These are phyloP conservation scores for Adrianichthys oophorus DNA, from an alignment of 2,797 vertebrate genomes.

Conservation along the genomic window DNA sequence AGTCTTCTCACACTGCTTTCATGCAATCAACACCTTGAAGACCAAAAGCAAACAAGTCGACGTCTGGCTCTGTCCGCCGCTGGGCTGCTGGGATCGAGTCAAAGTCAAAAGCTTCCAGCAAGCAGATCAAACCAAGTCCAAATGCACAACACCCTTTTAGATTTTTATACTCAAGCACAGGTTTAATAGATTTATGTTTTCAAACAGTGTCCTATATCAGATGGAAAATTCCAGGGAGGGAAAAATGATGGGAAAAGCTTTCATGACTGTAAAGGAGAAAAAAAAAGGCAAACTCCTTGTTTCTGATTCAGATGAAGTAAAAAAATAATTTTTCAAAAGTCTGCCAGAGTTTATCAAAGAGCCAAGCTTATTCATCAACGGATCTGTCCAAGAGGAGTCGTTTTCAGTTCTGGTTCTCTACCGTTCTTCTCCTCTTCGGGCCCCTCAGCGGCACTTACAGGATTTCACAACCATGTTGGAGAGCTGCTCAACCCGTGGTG, in stretches of 20 bases:
- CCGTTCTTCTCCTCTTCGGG: constrained; percentile 13
- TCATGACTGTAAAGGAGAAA: constrained; percentile 35
- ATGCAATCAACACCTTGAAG: constrained; percentile 57
- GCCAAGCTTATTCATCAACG: constrained; percentile 33
- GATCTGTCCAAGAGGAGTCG: constrained; percentile 37
- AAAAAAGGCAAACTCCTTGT: constrained; percentile 28
- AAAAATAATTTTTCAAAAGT: constrained; percentile 45
- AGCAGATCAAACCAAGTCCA: constrained; percentile 20
- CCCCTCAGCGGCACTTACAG: constrained; percentile 81
- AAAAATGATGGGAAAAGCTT: constrained; percentile 19
- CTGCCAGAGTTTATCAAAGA: constrained; percentile 32
- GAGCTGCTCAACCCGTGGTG: constrained; percentile 81
- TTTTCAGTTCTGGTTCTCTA: constrained; percentile 23
- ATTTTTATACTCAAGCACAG: constrained; percentile 47
- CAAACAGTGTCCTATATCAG: constrained; percentile 54
- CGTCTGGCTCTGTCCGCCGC: constrained; percentile 12
- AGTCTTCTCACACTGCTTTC: constrained; percentile 44
- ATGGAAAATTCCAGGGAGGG: constrained; percentile 43
- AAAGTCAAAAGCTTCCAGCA: constrained; percentile 37
- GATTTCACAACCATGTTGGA: constrained; percentile 86
- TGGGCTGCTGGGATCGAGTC: constrained; percentile 19
- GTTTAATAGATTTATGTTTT: constrained; percentile 56
- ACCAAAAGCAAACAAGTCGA: constrained; percentile 56
- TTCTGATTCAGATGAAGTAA: constrained; percentile 32
- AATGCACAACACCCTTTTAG: constrained; percentile 42